Percentiles rank a stretch among this genome's conserved stretches.
phyloP scores from a whole-genome alignment of 2,113 vertebrate species.

The Lampris incognitus region DNA sequence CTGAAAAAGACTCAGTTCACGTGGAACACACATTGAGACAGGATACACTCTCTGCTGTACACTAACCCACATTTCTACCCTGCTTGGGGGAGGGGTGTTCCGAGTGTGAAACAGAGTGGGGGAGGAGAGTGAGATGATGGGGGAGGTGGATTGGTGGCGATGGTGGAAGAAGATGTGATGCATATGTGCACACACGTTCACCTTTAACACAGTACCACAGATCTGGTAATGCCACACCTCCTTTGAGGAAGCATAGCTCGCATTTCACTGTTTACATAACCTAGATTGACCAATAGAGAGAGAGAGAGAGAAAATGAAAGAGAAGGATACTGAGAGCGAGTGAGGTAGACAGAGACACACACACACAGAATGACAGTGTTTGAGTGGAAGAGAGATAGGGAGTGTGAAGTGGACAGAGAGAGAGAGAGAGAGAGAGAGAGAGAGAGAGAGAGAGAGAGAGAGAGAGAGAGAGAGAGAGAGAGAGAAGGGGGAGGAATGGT shows the following conservation, averaged over 20 bases:
- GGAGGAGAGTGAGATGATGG: conserved; percentile 19
- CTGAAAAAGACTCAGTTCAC: too few species aligned
- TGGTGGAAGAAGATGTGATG: conserved; percentile 23
- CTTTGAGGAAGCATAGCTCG: conserved; percentile 25
- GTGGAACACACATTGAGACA: neutral
- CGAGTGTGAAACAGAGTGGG: neutral
- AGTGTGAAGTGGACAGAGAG: neutral
- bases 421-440: conserved; percentile 3
- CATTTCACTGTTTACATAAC: conserved; percentile 70
- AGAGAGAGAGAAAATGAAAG: neutral
- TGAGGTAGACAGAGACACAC: neutral
- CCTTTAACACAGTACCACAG: conserved; percentile 75
- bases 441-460: neutral
- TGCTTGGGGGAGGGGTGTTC: conserved; percentile 42
- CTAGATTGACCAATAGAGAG: conserved; percentile 43
- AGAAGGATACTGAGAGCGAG: conserved; percentile 2
- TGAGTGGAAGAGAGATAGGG: neutral
- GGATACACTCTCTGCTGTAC: conserved; percentile 30
- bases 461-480: conserved; percentile 9
- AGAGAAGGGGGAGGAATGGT: conserved; percentile 2
- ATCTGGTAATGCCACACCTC: conserved; percentile 51
- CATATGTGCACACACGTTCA: conserved; percentile 40
- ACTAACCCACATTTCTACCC: conserved; percentile 53
- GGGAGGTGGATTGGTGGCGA: too few species aligned
- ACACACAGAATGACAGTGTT: neutral